Base-by-base conservation (phyloP, 1,140 invertebrate species). In the Andrena cerasifolii region DNA sequence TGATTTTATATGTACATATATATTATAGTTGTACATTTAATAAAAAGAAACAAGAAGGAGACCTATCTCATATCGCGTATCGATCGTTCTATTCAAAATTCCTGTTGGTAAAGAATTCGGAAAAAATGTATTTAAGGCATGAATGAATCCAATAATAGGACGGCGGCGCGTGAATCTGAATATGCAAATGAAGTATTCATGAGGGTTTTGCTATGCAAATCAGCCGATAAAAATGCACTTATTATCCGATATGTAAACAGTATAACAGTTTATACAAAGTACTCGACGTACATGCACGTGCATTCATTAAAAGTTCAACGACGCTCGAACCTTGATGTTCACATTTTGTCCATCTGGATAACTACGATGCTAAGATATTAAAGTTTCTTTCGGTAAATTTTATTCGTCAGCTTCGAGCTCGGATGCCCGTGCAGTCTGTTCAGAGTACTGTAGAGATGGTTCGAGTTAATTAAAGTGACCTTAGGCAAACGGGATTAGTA, bases 391-490 rank as follows among this genome's bases (percentile, higher is more conserved):
- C 26, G 1, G 12, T 18, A 28, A 45, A 18, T 45, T n/a, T n/a
- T 8, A 8, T n/a, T 43, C 16, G 10, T 16, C 1, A 75, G 51
- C 26, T 18, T 45, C 26, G 18, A 18, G 18, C 31, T 24, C 28
- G 16, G 14, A 76, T 67, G 10, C 4, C 33, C 10, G 0, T 0
- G 10, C 24, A 31, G 14, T 14, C 0, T 28, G 24, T 31, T 70
- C 33, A 28, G 18, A 10, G 21, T 43, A 14, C 16, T n/a, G 4
- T 6, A n/a, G 3, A 10, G 45, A 28, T 33, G 21, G 47, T 49
- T 40, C 21, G n/a, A 24, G 74, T 77, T 77, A 77, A 77, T 68
- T 61, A 61, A 70, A 77, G 43, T 53, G 54, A 77, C 26, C 74
- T 51, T 70, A 70, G 14, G n/a, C 33, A 77, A 70, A 51, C 66